Conservation (phyloP, 1,140 invertebrate genomes). For the Gryon sp. region DNA sequence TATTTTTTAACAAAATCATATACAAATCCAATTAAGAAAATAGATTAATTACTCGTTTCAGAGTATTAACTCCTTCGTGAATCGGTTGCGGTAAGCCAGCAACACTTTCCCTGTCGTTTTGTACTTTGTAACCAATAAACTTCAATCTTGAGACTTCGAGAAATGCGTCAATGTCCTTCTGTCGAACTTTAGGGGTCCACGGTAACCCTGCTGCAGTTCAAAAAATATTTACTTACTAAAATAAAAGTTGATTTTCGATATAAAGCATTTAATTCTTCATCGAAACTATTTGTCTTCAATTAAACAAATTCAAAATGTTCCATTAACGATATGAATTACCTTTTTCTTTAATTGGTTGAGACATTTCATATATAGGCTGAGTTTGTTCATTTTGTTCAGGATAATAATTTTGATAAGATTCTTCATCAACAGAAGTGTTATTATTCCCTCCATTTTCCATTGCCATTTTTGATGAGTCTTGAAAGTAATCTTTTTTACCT, state of each 20-base stretch:
- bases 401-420: conserved; percentile 68
- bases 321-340: conserved; percentile 62
- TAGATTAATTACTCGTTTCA: conserved; percentile 83
- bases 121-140: conserved; percentile 95
- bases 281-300: too few species aligned
- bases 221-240: too few species aligned
- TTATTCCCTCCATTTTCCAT: conserved; percentile 71
- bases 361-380: conserved; percentile 77
- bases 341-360: conserved; percentile 74
- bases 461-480: too few species aligned
- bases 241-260: too few species aligned
- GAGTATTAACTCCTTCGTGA: conserved; percentile 94
- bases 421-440: conserved; percentile 61
- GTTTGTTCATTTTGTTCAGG: conserved; percentile 69
- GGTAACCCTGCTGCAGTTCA: conserved; percentile 84
- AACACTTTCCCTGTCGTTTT: conserved; percentile 91
- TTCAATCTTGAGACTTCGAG: conserved; percentile 94
- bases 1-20: too few species aligned
- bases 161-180: conserved; percentile 95
- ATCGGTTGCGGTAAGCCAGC: conserved; percentile 96
- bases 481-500: too few species aligned
- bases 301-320: conserved; percentile 6
- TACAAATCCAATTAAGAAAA: conserved; percentile 4
- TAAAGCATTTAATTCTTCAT: too few species aligned
- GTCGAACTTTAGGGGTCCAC: conserved; percentile 97